Percentiles rank a stretch among this genome's conserved stretches.
phyloP scores from a whole-genome alignment of 2,113 vertebrate species.

The Jaculus jaculus region DNA sequence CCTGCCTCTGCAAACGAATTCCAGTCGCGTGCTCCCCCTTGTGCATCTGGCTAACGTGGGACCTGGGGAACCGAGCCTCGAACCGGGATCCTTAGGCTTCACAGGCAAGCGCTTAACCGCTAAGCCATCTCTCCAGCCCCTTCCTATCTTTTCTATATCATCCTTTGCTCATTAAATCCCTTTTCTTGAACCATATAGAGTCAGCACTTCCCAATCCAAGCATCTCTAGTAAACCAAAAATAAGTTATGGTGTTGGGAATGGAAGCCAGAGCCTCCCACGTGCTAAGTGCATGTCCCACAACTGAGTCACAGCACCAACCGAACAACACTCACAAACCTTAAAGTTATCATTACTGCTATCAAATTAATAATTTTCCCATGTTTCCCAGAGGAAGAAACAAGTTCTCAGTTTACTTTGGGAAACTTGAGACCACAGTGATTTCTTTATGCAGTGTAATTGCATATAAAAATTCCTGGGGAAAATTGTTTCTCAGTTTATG shows the following conservation, averaged over 20 bases:
- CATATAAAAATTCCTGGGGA: neutral
- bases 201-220: neutral
- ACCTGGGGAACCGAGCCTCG: too few relatives aligned
- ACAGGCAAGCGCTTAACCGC: too few relatives aligned
- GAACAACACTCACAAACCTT: neutral
- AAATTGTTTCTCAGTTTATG: neutral
- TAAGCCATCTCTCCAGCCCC: too few relatives aligned
- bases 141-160: neutral
- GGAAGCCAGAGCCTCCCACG: too few relatives aligned
- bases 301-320: neutral
- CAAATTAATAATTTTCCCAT: neutral
- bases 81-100: too few relatives aligned
- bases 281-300: neutral
- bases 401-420: neutral
- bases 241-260: neutral
- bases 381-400: neutral
- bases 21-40: too few relatives aligned
- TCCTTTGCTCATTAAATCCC: neutral
- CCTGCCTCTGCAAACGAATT: too few relatives aligned
- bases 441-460: neutral
- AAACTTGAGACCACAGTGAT: neutral
- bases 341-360: neutral
- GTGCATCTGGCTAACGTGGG: too few relatives aligned
- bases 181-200: neutral
- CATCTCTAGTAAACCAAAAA: neutral